These are phyloP conservation scores for Protula sp. DNA, from an alignment of 2,888 invertebrate genomes.

Conservation along the genomic window DNA sequence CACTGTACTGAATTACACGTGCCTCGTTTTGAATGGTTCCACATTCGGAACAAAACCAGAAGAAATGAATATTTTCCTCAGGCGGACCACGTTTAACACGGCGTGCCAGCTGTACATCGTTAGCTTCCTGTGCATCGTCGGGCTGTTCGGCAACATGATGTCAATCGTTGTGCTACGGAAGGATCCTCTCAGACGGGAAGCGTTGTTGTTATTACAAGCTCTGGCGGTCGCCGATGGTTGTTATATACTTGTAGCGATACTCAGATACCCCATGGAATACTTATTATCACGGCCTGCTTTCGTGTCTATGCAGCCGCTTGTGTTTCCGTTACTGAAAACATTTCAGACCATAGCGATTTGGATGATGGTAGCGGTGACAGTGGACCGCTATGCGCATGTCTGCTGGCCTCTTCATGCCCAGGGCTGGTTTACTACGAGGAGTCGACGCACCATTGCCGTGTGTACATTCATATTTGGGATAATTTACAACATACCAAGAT, in stretches of 20 bases:
- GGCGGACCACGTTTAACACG: neutral
- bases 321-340: conserved; percentile 21
- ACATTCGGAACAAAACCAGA: too few relatives aligned
- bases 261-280: conserved; percentile 22
- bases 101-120: conserved; percentile 17
- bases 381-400: conserved; percentile 23
- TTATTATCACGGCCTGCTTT: conserved; percentile 6
- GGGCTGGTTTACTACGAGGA: conserved; percentile 10
- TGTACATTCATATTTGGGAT: conserved; percentile 15
- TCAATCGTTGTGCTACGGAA: conserved; percentile 16
- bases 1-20: too few relatives aligned
- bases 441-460: conserved; percentile 7
- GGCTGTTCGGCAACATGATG: conserved; percentile 16
- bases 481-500: conserved; percentile 21
- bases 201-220: conserved; percentile 14
- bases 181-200: conserved; percentile 18
- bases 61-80: too few relatives aligned
- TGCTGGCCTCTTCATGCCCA: conserved; percentile 19
- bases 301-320: conserved; percentile 14
- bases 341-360: conserved; percentile 24
- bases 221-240: conserved; percentile 20
- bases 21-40: too few relatives aligned
- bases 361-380: conserved; percentile 24
- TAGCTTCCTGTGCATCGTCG: conserved; percentile 13
- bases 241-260: conserved; percentile 17